Base-by-base conservation (phyloP, 2,797 vertebrate genomes). In the Fringilla coelebs region DNA sequence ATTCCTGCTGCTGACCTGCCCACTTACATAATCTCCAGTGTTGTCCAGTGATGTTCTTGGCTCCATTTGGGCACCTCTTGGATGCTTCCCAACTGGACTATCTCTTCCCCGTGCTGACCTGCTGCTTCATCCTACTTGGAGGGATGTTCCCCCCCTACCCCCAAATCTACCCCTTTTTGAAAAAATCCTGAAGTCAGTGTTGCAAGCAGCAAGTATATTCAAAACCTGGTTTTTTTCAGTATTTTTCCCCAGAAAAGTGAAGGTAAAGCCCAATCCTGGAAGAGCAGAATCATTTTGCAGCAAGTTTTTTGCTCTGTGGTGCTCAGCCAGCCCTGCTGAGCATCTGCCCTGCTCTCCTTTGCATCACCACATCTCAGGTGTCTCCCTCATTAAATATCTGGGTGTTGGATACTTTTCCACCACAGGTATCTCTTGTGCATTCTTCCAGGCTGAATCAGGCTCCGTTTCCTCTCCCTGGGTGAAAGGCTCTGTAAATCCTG, bases 361-460 rank as follows among this genome's bases (percentile, higher is more conserved):
- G 70, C 63, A 28, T 88, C 83, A 13, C 58, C 5, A 1, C 72
- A 13, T 61, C 89, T 88, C 88, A 20, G 83, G 91, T 85, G 73
- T 66, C 89, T 83, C 62, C 43, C 62, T 65, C 46, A 11, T 85
- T 63, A 32, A 51, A 24, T 38, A 63, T 7, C 60, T 0, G 3
- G 31, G 13, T 60, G 71, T 36, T 78, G 85, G 85, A 55, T 62
- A 0, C 29, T 85, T 96, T 94, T 77, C 57, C 81, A 54, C 24
- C 2, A 0, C 83, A 74, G 92, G 86, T 90, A 63, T 58, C 90
- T 75, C 51, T 7, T 32, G 40, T 67, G 78, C 55, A 34, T 96
- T 92, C 92, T 74, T 90, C 65, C 54, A 19, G 78, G 78, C 78
- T 95, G 95, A 94, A 88, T 96, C 94, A 90, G 77, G 34, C 46